These are phyloP conservation scores for Guaruba guarouba DNA, from an alignment of 2,113 vertebrate species.

Conservation along the genomic window DNA sequence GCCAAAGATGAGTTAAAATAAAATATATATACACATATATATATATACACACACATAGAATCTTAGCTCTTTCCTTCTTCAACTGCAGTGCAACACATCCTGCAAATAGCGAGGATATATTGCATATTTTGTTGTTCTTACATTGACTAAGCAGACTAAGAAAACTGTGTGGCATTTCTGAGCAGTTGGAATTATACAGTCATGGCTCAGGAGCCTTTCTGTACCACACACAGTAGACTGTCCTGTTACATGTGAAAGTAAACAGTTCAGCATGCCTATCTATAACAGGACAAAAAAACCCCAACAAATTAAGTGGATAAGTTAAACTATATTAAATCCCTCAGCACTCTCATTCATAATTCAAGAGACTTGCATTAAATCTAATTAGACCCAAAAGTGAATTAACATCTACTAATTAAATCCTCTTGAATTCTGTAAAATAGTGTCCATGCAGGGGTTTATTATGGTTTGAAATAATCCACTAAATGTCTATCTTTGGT, in stretches of 20 bases:
- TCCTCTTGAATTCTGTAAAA: not conserved
- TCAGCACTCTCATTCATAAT: not conserved
- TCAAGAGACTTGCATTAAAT: not conserved
- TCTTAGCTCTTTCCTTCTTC: not conserved
- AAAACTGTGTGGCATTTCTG: not conserved
- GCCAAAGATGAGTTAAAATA: not conserved
- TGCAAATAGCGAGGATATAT: not conserved
- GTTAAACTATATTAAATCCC: not conserved
- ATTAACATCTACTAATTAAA: not conserved
- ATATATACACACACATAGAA: not conserved
- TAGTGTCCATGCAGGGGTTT: not conserved
- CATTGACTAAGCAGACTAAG: not conserved
- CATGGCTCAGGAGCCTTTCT: not conserved
- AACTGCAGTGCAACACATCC: not conserved
- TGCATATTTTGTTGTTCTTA: not conserved
- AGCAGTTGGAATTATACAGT: accelerated
- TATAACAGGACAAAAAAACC: not conserved
- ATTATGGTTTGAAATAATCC: not conserved
- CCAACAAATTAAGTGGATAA: not conserved
- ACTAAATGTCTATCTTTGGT: not conserved
- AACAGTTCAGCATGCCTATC: not conserved
- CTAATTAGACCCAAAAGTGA: not conserved
- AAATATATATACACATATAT: not conserved
- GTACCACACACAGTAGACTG: not conserved
- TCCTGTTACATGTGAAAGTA: not conserved